Conservation (phyloP, 1,140 invertebrate genomes). For the Drosophila nikananu region DNA sequence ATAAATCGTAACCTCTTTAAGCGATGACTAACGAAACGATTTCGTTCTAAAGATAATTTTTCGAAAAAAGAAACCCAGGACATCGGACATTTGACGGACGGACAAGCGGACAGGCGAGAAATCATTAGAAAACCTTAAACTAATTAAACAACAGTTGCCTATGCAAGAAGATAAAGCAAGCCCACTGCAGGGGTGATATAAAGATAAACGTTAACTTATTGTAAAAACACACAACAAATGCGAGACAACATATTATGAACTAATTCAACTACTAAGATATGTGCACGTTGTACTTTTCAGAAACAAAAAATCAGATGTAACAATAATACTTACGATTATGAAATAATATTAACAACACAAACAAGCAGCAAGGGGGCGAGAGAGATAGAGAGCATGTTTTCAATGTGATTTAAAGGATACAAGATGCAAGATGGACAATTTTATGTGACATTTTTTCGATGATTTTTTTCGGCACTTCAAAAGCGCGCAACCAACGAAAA, state of each 20-base stretch:
- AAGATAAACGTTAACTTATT: slow-evolving; percentile 79
- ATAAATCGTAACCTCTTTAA: slow-evolving; percentile 47
- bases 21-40: slow-evolving; percentile 51
- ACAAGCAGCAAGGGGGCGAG: slow-evolving; percentile 10
- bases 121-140: slow-evolving; percentile 62
- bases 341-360: slow-evolving; percentile 44
- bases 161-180: slow-evolving; percentile 60
- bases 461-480: slow-evolving; percentile 60
- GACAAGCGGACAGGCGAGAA: slow-evolving; percentile 11
- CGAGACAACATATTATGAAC: slow-evolving; percentile 48
- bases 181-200: slow-evolving; percentile 41
- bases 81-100: slow-evolving; percentile 8
- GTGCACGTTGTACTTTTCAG: slow-evolving; percentile 81
- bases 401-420: slow-evolving; percentile 76
- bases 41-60: slow-evolving; percentile 57
- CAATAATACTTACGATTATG: slow-evolving; percentile 39
- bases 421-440: slow-evolving; percentile 67
- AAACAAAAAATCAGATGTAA: slow-evolving; percentile 50
- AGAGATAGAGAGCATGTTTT: slow-evolving; percentile 45
- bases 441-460: slow-evolving; percentile 73
- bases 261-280: slow-evolving; percentile 72
- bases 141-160: slow-evolving; percentile 72
- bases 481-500: slow-evolving; percentile 61
- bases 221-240: slow-evolving; percentile 59
- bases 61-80: slow-evolving; percentile 7